Evolutionary conservation across 2,113 vertebrate genomes (phyloP).

Genomic region (Oreochromis tanganicae): DNA sequence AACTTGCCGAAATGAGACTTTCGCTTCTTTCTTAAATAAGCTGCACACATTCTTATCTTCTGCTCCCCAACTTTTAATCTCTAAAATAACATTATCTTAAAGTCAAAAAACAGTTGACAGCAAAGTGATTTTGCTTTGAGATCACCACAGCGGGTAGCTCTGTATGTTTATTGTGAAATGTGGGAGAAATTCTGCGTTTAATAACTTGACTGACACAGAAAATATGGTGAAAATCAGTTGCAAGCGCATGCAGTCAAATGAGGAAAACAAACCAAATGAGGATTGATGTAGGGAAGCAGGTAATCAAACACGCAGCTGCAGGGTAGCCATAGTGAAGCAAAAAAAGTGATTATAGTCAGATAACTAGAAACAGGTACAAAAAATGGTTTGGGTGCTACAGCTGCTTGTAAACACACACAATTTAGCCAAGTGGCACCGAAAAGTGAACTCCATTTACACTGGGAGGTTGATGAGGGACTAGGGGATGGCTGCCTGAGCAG

Average conservation of each 20-base stretch:
- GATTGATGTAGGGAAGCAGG: not conserved
- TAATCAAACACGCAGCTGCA: not conserved
- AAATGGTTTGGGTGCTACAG: not conserved
- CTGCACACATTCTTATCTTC: not conserved
- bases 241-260: not conserved
- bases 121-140: not conserved
- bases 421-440: not conserved
- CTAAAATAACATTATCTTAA: not conserved
- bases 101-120: not conserved
- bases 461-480: not conserved
- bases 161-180: not conserved
- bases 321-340: not conserved
- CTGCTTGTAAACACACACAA: not conserved
- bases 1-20: not conserved
- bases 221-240: not conserved
- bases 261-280: not conserved
- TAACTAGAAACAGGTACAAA: not conserved
- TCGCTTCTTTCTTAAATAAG: not conserved
- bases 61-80: not conserved
- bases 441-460: not conserved
- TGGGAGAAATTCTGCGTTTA: not conserved
- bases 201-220: not conserved
- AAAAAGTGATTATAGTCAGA: not conserved
- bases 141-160: not conserved
- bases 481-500: not conserved